Evolutionary conservation across 1,140 invertebrate genomes (phyloP), one percentile per base, ranked within the genome.

Genomic region (Drosophila kohkoa): DNA sequence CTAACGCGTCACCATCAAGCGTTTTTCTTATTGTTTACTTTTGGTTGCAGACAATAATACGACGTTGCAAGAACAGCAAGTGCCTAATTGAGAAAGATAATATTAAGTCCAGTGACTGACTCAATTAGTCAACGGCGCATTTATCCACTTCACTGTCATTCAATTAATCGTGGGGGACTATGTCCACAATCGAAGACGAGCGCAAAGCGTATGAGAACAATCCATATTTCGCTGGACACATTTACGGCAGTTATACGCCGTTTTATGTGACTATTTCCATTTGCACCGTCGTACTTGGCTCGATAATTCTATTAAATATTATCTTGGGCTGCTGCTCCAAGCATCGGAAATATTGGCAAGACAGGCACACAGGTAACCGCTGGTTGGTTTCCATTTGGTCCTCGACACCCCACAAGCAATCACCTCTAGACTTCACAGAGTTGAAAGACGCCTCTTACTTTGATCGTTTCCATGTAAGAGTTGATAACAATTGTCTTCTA

Each of bases 341-440:
- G 75, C 95, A 97, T 89, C 95, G 94, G 45, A 92, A 94, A 38
- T 98, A 98, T 78, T 98, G 97, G 97, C 94, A 95, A 58, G 96
- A 97, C 91, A 94, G 95, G 79, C 95, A 97, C 83, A 97, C 97
- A 74, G 96, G 96, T 38, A 97, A 97, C 93, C 96, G 96, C 79
- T 97, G 96, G 96, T 93, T 97, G 64, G 94, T 96, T 8, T 96
- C 96, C 6, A 93, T 97, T 83, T 98, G 96, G 96, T 96, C 96
- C 10, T 94, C 95, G 43, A 96, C 96, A 11, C 96, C 97, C 0
- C 95, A 96, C 77, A 95, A 96, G 67, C 96, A 97, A 90, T 96
- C 96, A n/a, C 95, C 97, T 5, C 89, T 98, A 13, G 97, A 97
- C 92, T 94, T 96, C 15, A 95, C 95, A 1, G 96, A 97, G 92